A percentile compares a stretch with the other conserved stretches of the same genome.
Evolutionary conservation across 2,113 vertebrate genomes (phyloP).

Genomic region (Tamias sibiricus): DNA sequence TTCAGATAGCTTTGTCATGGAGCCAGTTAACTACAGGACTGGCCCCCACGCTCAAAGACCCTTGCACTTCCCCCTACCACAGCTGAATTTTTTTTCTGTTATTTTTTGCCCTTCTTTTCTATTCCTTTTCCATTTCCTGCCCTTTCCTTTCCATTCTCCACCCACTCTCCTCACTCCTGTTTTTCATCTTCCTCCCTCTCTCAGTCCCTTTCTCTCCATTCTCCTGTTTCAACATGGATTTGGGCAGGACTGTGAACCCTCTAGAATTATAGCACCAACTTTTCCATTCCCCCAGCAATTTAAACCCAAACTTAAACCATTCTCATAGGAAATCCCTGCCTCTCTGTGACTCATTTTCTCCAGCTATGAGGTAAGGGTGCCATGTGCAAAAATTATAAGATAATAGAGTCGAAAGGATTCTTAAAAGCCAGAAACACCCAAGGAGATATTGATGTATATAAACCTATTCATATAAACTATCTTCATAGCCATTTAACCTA

Average conservation of each 20-base stretch:
- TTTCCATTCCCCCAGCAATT: not conserved
- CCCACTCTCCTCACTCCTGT: not conserved
- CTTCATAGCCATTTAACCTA: not conserved
- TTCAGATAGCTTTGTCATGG: not conserved
- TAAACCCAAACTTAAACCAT: not conserved
- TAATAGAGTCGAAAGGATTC: not conserved
- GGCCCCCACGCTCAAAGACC: not conserved
- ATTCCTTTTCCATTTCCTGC: not conserved
- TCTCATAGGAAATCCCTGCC: not conserved
- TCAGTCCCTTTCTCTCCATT: not conserved
- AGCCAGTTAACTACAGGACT: not conserved
- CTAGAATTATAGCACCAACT: not conserved
- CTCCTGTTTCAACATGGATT: not conserved
- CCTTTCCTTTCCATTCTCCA: not conserved
- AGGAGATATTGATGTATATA: not conserved
- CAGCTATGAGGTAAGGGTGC: not conserved
- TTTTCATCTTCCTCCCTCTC: not conserved
- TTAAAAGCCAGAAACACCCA: not conserved
- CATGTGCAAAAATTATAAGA: not conserved
- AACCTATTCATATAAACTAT: not conserved
- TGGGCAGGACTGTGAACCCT: not conserved
- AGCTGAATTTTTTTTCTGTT: not conserved
- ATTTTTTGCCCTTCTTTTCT: not conserved
- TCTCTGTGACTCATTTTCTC: not conserved
- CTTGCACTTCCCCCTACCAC: not conserved